Percentiles rank a stretch among this genome's conserved stretches.
Conservation (phyloP, 2,888 invertebrate genomes). For the Colostygia pectinataria region DNA sequence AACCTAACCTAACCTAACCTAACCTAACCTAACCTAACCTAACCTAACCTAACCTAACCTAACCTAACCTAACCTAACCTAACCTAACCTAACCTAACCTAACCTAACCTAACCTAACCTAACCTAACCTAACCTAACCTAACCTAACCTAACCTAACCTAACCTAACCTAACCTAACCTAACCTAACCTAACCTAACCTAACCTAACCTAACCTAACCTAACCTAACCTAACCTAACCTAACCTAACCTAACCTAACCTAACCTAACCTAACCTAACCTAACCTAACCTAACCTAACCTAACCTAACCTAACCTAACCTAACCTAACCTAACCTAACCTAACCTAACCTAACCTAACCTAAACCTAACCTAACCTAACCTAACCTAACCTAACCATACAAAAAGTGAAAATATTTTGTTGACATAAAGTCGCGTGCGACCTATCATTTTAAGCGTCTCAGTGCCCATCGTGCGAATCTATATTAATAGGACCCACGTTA, state of each 20-base stretch:
- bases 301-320: conserved; percentile 30
- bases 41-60: too few species aligned
- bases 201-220: conserved; percentile 1
- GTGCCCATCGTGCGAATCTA: too few species aligned
- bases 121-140: not conserved
- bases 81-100: too few species aligned
- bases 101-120: too few species aligned
- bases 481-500: too few species aligned
- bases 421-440: too few species aligned
- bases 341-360: conserved; percentile 15
- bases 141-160: not conserved
- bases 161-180: not conserved
- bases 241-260: not conserved
- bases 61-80: too few species aligned
- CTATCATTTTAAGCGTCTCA: too few species aligned
- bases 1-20: too few species aligned
- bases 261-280: conserved; percentile 26
- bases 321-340: conserved; percentile 31
- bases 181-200: not conserved
- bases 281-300: conserved; percentile 26
- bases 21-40: too few species aligned
- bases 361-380: conserved; percentile 11
- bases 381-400: conserved; percentile 9
- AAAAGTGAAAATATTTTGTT: too few species aligned
- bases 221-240: not conserved